phyloP scores from a whole-genome alignment of 2,888 invertebrate genomes.

The Hirtodrosophila trivittata region DNA sequence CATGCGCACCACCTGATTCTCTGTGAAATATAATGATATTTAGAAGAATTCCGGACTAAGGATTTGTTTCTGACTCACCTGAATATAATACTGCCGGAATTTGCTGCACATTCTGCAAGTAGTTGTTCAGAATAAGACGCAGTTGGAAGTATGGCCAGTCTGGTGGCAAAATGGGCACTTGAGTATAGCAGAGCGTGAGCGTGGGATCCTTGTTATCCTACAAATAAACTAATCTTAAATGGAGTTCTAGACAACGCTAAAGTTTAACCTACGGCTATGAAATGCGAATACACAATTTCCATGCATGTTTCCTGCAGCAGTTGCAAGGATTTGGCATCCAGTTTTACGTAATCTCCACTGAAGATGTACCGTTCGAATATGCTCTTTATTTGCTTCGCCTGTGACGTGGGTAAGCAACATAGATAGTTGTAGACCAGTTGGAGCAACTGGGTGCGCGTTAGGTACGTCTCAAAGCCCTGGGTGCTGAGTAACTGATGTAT shows the following conservation, averaged over 20 bases:
- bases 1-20: conserved; percentile 80
- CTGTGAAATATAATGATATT: conserved; percentile 42
- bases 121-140: conserved; percentile 80
- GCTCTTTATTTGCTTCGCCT: conserved; percentile 85
- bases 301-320: conserved; percentile 85
- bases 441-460: conserved; percentile 69
- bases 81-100: conserved; percentile 48
- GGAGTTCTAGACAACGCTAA: not conserved
- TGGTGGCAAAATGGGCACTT: conserved; percentile 88
- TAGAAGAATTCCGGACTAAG: not conserved
- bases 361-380: conserved; percentile 87
- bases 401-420: conserved; percentile 86
- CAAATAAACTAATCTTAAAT: not conserved
- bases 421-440: conserved; percentile 86
- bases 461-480: conserved; percentile 72
- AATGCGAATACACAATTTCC: conserved; percentile 84
- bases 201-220: conserved; percentile 83
- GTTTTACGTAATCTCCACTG: conserved; percentile 85
- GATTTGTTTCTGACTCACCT: conserved; percentile 17
- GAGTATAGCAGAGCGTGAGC: conserved; percentile 85
- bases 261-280: conserved; percentile 73
- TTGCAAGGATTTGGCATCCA: conserved; percentile 85
- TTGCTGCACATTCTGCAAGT: conserved; percentile 78
- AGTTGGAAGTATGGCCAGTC: conserved; percentile 93
- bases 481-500: conserved; percentile 79